Evolutionary conservation across 2,797 vertebrate species (phyloP).

Genomic region (Sarcoramphus papa): DNA sequence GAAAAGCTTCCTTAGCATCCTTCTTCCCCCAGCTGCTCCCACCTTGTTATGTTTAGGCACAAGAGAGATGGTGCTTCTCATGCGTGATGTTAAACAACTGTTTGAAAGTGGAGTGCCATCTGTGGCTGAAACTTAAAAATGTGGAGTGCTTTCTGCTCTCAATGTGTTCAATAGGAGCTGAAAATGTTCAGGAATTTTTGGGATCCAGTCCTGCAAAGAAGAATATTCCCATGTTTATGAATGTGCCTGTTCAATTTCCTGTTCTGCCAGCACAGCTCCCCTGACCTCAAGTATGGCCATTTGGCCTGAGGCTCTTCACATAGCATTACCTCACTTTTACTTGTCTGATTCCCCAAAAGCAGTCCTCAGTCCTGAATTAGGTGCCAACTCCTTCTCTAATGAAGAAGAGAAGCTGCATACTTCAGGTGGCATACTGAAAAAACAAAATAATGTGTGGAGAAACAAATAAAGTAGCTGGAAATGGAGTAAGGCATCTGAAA

Average conservation of each 20-base stretch:
- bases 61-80: not conserved
- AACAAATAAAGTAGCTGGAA: not conserved
- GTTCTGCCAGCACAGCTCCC: not conserved
- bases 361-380: not conserved
- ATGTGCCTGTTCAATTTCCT: not conserved
- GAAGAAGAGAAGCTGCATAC: not conserved
- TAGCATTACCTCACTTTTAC: not conserved
- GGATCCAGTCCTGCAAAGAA: not conserved
- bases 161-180: not conserved
- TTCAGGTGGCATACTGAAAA: not conserved
- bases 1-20: not conserved
- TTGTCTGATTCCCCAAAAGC: not conserved
- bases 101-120: not conserved
- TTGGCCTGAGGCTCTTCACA: not conserved
- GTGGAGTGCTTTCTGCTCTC: not conserved
- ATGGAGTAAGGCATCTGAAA: not conserved
- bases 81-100: not conserved
- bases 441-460: not conserved
- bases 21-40: not conserved
- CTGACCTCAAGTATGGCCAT: no score
- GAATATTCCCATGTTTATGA: not conserved
- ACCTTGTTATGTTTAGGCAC: not conserved
- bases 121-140: not conserved
- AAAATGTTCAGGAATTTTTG: not conserved
- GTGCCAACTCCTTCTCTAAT: not conserved